Conservation (phyloP, 2,888 invertebrate genomes). For the Tetramorium bicarinatum region DNA sequence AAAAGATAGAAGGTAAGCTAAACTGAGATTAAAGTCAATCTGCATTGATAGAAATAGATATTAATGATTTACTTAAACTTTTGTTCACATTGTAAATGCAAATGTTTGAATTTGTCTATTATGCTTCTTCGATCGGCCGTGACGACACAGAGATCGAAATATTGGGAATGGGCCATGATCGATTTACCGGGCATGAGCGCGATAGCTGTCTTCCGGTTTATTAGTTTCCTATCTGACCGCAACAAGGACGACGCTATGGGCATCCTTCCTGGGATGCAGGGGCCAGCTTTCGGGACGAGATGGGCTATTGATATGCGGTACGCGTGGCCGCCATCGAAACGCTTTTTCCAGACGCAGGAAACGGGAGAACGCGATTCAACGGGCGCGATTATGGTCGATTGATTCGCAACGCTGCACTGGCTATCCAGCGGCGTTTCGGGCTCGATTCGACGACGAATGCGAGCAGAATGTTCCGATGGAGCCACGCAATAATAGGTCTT, state of each 20-base stretch:
- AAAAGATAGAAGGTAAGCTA: too few relatives aligned
- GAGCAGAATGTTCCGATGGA: constrained; percentile 57
- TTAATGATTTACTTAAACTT: neutral
- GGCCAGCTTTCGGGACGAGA: constrained; percentile 56
- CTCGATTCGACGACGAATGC: constrained; percentile 61
- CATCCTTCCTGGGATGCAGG: constrained; percentile 63
- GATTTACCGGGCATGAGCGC: constrained; percentile 61
- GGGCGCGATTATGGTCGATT: constrained; percentile 72
- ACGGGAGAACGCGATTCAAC: constrained; percentile 46
- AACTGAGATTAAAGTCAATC: too few relatives aligned
- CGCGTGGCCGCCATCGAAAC: constrained; percentile 73
- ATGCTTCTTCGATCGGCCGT: constrained; percentile 8
- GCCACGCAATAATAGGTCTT: neutral
- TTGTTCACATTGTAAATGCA: neutral
- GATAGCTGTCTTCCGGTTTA: constrained; percentile 68
- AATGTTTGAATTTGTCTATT: neutral
- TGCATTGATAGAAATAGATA: too few relatives aligned
- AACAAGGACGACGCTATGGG: constrained; percentile 58
- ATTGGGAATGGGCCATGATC: constrained; percentile 57
- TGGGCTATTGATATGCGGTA: constrained; percentile 79
- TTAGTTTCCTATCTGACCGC: constrained; percentile 63
- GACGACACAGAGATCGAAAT: constrained; percentile 42
- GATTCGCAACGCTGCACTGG: constrained; percentile 69
- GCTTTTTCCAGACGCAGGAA: constrained; percentile 67
- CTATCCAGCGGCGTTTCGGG: constrained; percentile 54